Evolutionary conservation across 2,888 invertebrate genomes (phyloP), one percentile per base, ranked within the genome.

Genomic region (Eristalinus sepulchralis): DNA sequence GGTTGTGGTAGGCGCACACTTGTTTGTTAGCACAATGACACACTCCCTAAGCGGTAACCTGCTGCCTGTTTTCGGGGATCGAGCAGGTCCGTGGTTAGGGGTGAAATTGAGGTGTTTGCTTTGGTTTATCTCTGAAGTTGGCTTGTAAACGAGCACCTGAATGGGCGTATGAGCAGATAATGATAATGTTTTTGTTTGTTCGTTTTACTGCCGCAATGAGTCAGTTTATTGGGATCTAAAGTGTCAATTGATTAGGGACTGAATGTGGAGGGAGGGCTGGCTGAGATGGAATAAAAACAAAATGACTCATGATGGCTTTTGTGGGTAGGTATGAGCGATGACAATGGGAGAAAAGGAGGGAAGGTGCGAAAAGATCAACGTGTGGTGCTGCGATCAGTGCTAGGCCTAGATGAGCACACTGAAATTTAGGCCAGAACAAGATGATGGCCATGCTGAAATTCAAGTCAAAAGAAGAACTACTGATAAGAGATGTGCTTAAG

Each of bases 21-120:
- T 70, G 62, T 77, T 77, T 63, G 77, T 68, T 68, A 60, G 47
- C 27, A 67, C 8, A 62, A 24, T 70, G 70, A 70, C 17, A 59
- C 13, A 70, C 36, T 24, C 33, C 1, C 33, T 33, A 33, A 27
- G 11, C 63, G 34, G 63, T 13, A 31, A 63, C 17, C 31, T 34
- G 63, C 47, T 63, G 63, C 17, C 17, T n/a, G 20, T 10, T 8
- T 1, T n/a, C 60, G 60, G 9, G 60, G 22, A 22, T 11, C 27
- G 60, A 31, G 24, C 60, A 31, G 60, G 60, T 60, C 31, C 27
- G 27, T 27, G 27, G 60, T 31, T 60, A 60, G 27, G 27, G 27
- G 60, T 60, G 31, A 22, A 60, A 3, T 47, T 47, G 17, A 57
- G 57, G 57, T 57, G 57, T 57, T 57, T 27, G 57, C 24, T 57